Evolutionary conservation across 2,797 vertebrate genomes (phyloP), one percentile per base, ranked within the genome.

Genomic region (Iguana delicatissima): DNA sequence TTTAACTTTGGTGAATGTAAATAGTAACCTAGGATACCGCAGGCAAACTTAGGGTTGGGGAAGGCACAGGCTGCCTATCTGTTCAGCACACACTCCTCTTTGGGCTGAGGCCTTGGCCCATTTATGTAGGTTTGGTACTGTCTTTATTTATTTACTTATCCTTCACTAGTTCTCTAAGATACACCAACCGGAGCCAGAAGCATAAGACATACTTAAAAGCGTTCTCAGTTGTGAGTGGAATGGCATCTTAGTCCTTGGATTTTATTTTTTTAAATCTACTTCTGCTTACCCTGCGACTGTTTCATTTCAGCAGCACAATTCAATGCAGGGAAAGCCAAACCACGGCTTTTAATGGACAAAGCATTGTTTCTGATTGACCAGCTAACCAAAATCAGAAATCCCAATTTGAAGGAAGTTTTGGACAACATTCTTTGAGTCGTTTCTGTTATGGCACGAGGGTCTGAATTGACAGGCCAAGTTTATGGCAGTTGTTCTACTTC

Each of bases 311-410:
- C 22, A 64, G 24, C 24, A 20, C 62, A 20, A 64, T 26, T 8
- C 64, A 6, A 67, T 7, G 24, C 16, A 16, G 57, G 14, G 16
- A 59, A 59, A 59, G 42, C 42, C 42, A 46, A 46, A 46, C 42
- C 42, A 46, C 4, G 42, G 42, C 42, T 46, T 46, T 46, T 46
- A 46, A 46, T 46, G 42, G 42, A 46, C 42, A 38, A 38, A 74
- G 14, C n/a, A 35, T 38, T 1, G 62, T 84, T 29, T 67, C 32
- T 64, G 26, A 84, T 67, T 46, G 38, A 18, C 16, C 29, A 26
- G 13, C 26, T 67, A 84, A 69, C 83, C 59, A 84, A 62, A 84
- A 84, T 46, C 59, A 67, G 82, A 84, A 67, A 84, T 35, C 57
- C 24, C 0, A 1, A 24, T 79, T 57, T 74, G 52, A 59, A 46